Conservation (phyloP, 1,140 invertebrate species). For the Drosophila mojavensis region DNA sequence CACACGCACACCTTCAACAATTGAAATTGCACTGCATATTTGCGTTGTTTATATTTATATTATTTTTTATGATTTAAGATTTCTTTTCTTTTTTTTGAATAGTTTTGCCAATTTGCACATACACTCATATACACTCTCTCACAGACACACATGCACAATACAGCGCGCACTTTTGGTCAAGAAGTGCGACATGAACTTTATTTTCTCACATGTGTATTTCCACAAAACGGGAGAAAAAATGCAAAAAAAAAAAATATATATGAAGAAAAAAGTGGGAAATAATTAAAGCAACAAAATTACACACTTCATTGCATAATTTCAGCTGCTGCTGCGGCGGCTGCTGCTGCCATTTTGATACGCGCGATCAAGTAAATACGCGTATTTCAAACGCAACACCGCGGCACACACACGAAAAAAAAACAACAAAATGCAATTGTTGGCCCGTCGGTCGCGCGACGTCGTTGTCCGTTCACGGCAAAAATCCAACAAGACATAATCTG, state of each 20-base stretch:
- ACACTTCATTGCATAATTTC: conserved; percentile 67
- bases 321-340: conserved; percentile 50
- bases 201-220: conserved; percentile 46
- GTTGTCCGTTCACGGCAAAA: conserved; percentile 50
- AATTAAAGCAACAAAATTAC: conserved; percentile 48
- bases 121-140: not conserved
- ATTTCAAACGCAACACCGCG: conserved; percentile 53
- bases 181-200: conserved; percentile 35
- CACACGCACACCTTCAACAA: conserved; percentile 14
- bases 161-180: conserved; percentile 16
- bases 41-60: conserved; percentile 56
- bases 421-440: conserved; percentile 53
- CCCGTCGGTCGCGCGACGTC: conserved; percentile 49
- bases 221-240: conserved; percentile 28
- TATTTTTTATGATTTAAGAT: conserved; percentile 31
- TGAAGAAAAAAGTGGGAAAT: conserved; percentile 14
- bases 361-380: conserved; percentile 53
- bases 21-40: conserved; percentile 39
- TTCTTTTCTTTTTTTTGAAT: conserved; percentile 3
- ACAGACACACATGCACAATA: not conserved
- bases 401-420: conserved; percentile 47
- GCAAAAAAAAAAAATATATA: conserved; percentile 19
- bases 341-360: conserved; percentile 61
- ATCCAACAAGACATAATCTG: conserved; percentile 48
- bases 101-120: conserved; percentile 37